Percentiles rank a stretch among this genome's conserved stretches.
phyloP scores from a whole-genome alignment of 1,140 invertebrate species.

The Drosophila pseudoananassae region DNA sequence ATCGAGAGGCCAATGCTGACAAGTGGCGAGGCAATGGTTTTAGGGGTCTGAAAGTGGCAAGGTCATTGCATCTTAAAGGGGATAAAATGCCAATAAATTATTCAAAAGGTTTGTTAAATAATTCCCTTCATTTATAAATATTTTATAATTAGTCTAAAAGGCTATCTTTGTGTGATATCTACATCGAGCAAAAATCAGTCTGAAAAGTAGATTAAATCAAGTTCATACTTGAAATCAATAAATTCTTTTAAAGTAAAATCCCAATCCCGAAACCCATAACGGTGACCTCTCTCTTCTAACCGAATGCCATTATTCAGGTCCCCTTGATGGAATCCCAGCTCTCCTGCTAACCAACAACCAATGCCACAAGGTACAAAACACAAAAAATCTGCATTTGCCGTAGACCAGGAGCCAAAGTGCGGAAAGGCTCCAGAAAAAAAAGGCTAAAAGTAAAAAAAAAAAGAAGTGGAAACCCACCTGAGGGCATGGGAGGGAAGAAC shows the following conservation, averaged over 20 bases:
- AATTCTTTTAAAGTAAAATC: background rate
- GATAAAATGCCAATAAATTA: background rate
- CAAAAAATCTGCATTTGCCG: slow-evolving; percentile 52
- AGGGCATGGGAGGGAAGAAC: slow-evolving; percentile 2
- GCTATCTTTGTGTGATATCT: too few relatives aligned
- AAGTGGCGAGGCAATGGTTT: slow-evolving; percentile 19
- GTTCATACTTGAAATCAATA: background rate
- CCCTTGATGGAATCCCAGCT: background rate
- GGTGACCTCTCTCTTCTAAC: background rate
- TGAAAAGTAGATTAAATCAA: too few relatives aligned
- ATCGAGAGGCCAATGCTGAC: slow-evolving; percentile 42
- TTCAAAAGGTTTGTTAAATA: background rate
- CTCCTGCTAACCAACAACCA: slow-evolving; percentile 26
- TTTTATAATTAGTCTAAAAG: too few relatives aligned
- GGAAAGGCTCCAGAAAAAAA: slow-evolving; percentile 13
- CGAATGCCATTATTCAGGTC: background rate
- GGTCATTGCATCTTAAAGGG: background rate
- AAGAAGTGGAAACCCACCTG: slow-evolving; percentile 3
- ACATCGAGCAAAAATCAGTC: too few relatives aligned
- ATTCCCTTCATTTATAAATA: too few relatives aligned
- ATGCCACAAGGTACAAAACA: slow-evolving; percentile 4
- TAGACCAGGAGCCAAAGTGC: slow-evolving; percentile 27
- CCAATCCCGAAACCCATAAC: background rate
- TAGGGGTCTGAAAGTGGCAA: background rate
- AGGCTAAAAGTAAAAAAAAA: slow-evolving; percentile 9